Conservation (phyloP, 2,113 vertebrate species). For the Pelecanoides urinatrix region DNA sequence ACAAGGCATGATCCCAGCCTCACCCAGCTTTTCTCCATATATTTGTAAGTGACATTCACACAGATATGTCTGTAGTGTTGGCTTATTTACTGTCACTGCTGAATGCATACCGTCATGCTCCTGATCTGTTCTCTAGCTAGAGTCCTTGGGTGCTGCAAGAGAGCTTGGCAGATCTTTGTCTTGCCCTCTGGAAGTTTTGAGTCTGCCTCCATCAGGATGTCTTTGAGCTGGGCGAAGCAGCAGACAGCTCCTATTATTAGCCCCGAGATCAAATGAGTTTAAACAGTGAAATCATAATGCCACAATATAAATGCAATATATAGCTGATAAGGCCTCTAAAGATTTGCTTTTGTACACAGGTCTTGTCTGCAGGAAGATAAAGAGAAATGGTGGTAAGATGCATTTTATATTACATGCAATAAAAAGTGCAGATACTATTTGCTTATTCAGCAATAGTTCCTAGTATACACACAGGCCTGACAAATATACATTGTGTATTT, state of each 20-base stretch:
- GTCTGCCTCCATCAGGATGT: slow-evolving; percentile 62
- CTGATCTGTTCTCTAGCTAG: slow-evolving; percentile 84
- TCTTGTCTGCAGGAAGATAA: neutral
- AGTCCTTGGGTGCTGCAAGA: slow-evolving; percentile 78
- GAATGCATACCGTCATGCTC: slow-evolving; percentile 75
- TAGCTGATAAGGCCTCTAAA: neutral
- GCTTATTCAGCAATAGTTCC: neutral
- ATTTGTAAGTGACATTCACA: neutral
- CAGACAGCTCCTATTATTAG: slow-evolving; percentile 80
- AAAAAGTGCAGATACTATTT: neutral
- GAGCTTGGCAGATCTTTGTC: slow-evolving; percentile 73
- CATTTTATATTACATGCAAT: neutral
- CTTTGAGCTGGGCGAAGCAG: slow-evolving; percentile 74
- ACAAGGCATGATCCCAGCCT: neutral
- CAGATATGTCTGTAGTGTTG: neutral
- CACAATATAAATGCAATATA: neutral
- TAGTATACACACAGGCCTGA: neutral
- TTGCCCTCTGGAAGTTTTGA: slow-evolving; percentile 67
- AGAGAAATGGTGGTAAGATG: neutral
- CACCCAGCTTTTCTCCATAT: neutral
- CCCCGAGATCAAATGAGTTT: slow-evolving; percentile 64
- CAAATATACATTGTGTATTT: neutral
- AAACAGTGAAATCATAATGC: neutral
- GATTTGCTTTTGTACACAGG: neutral
- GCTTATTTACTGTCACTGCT: neutral